Conservation (phyloP, 2,888 invertebrate species). For the Gymnoscelis rufifasciata region DNA sequence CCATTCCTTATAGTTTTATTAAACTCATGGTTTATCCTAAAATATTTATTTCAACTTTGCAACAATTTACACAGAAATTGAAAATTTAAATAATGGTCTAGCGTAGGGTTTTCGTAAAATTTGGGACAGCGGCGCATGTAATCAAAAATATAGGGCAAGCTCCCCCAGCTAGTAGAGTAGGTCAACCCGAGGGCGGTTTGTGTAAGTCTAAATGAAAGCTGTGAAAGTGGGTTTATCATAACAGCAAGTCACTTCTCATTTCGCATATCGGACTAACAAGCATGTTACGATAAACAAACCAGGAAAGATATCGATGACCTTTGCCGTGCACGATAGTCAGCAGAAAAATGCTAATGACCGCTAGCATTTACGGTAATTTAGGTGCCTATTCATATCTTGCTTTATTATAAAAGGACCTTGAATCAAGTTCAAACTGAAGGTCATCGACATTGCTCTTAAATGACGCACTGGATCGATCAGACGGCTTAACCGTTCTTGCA, state of each 20-base stretch:
- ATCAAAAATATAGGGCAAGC: conserved; percentile 15
- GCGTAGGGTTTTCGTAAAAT: background rate
- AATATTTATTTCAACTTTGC: too few relatives aligned
- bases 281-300: conserved; percentile 14
- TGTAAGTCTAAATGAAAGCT: conserved; percentile 12
- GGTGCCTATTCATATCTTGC: conserved; percentile 38
- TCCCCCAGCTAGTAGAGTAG: conserved; percentile 14
- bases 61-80: too few relatives aligned
- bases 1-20: too few relatives aligned
- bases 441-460: conserved; percentile 66
- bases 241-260: conserved; percentile 6
- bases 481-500: conserved; percentile 54
- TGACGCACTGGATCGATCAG: conserved; percentile 66
- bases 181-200: conserved; percentile 17
- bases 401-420: conserved; percentile 48
- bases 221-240: conserved; percentile 4
- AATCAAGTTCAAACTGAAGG: conserved; percentile 61
- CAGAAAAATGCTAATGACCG: conserved; percentile 53
- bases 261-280: conserved; percentile 11
- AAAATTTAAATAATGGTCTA: background rate
- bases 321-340: conserved; percentile 26
- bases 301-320: conserved; percentile 27
- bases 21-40: too few relatives aligned
- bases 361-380: conserved; percentile 42
- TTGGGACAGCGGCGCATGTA: conserved; percentile 1